Base-by-base conservation (phyloP, 2,888 invertebrate species). In the Mycogona germanica region DNA sequence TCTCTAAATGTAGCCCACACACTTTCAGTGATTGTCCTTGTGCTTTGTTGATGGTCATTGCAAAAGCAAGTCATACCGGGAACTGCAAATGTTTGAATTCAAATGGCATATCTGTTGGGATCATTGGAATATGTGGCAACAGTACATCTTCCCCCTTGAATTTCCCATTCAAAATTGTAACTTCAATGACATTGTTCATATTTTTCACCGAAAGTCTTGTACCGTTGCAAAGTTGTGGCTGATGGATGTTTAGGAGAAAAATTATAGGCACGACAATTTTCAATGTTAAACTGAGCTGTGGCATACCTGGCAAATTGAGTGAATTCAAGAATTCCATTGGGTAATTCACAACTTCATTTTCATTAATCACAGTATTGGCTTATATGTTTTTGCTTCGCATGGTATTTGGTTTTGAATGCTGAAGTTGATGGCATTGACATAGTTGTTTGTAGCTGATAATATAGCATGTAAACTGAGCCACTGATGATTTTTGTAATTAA, bases 211-310 rank as follows among this genome's bases (percentile, higher is more conserved):
- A 19, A 50, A 64, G 57, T 26, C 57, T 50, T n/a, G 57, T 61
- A 44, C 63, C 64, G 47, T 65, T 64, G 53, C 64, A 64, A 29
- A 63, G 57, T 49, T 52, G 50, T 56, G 59, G 59, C 37, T 50
- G 57, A 51, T 62, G 56, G 42, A 62, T 53, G 57, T 64, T 64
- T 53, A 53, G 45, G 17, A 64, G 42, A 41, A 64, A 30, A 42
- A 57, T 63, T 21, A 63, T 60, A 37, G 62, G 59, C 25, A 53
- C 29, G 9, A 59, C 60, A 12, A 56, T 51, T 59, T 65, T 62
- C 44, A 64, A 55, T 48, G 21, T 32, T 49, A 65, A 53, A 25
- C 53, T 25, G 55, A 60, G 60, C 23, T 58, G 55, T 40, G 63
- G 60, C 40, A 62, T 52, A 21, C 58, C 61, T 51, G 57, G 47